A percentile compares a stretch with the other conserved stretches of the same genome.
Conservation (phyloP, 2,888 invertebrate genomes). For the Limnephilus lunatus region DNA sequence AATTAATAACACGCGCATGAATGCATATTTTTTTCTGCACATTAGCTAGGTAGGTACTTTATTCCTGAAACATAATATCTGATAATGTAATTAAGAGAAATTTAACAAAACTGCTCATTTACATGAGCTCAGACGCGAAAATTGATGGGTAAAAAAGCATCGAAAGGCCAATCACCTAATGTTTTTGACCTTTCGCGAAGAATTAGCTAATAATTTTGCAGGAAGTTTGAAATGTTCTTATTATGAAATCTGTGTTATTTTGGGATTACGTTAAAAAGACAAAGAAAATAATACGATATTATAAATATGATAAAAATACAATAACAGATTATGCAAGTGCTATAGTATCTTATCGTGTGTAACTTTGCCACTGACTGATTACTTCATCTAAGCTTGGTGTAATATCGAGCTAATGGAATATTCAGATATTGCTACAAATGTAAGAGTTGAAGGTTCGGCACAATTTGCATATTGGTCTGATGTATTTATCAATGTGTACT, state of each 20-base stretch:
- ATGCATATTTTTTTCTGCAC: not conserved
- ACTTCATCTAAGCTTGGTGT: not conserved
- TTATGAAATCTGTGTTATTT: not conserved
- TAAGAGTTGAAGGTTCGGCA: constrained; percentile 42
- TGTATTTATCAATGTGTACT: not conserved
- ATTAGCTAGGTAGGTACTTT: not conserved
- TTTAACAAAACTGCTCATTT: not conserved
- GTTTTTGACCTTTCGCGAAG: constrained; percentile 23
- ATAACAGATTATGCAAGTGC: too few species aligned
- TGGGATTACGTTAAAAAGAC: not conserved
- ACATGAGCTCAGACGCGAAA: not conserved
- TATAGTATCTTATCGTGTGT: too few species aligned
- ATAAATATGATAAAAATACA: not conserved
- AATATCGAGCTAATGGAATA: not conserved
- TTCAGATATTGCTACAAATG: constrained; percentile 31
- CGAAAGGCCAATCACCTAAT: constrained; percentile 17
- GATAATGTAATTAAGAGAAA: not conserved
- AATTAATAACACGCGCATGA: not conserved
- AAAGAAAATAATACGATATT: not conserved
- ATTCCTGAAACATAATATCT: not conserved
- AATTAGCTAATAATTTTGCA: constrained; percentile 3
- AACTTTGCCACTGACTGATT: not conserved
- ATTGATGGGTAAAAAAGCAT: not conserved
- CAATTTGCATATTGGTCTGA: not conserved
- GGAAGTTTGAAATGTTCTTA: not conserved